phyloP scores from a whole-genome alignment of 2,113 vertebrate genomes.

The Nanorana parkeri region DNA sequence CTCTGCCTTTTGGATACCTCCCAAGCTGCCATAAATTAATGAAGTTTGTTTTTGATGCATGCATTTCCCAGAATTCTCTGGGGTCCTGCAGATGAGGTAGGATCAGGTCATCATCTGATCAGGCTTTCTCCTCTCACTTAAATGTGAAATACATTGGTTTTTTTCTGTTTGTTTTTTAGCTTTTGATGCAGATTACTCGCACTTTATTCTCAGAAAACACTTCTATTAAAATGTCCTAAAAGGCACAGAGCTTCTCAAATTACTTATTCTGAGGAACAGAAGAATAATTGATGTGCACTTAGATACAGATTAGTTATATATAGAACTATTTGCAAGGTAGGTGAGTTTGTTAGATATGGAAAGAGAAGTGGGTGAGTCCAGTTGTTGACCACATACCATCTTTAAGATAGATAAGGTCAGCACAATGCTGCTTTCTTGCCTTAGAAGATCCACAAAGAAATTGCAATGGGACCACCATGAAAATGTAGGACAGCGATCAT shows the following conservation, averaged over 20 bases:
- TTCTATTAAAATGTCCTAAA: conserved; percentile 1
- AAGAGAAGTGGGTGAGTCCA: too few relatives aligned
- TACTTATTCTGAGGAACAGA: too few relatives aligned
- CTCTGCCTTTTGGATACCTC: conserved; percentile 3
- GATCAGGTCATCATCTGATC: conserved; percentile 7
- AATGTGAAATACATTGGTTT: neutral
- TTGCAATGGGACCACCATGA: too few relatives aligned
- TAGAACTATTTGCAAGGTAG: too few relatives aligned
- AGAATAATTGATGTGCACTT: too few relatives aligned
- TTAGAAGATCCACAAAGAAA: too few relatives aligned
- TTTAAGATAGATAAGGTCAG: too few relatives aligned
- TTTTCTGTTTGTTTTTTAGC: neutral
- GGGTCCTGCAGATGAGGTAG: conserved; percentile 5
- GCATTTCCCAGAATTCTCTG: conserved; percentile 27
- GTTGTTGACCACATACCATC: too few relatives aligned
- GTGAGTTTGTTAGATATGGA: too few relatives aligned
- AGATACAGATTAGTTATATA: too few relatives aligned
- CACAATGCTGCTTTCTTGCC: too few relatives aligned
- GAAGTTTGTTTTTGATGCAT: conserved; percentile 11
- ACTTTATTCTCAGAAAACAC: conserved; percentile 12
- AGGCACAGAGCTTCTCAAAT: neutral
- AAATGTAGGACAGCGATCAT: too few relatives aligned
- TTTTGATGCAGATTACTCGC: conserved; percentile 1
- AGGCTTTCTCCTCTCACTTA: neutral
- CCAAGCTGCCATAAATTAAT: conserved; percentile 15